Evolutionary conservation across 2,888 invertebrate genomes (phyloP), one percentile per base, ranked within the genome.

Genomic region (Nephrotoma appendiculata): DNA sequence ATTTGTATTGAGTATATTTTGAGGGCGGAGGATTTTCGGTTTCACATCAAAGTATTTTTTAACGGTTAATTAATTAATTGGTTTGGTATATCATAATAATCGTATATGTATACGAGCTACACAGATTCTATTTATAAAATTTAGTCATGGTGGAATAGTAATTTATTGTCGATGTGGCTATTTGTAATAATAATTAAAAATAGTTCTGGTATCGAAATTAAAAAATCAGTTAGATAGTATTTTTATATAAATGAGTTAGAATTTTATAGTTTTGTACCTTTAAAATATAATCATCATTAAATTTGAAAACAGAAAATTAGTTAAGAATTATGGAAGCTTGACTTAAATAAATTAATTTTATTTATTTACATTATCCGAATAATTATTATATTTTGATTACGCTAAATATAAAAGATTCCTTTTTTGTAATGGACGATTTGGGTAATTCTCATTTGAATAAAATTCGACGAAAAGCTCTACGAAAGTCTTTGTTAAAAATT

Each of bases 401-500:
- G 5, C 71, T 71, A 71, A 71, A 71, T 71, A 71, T 71, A 71
- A 71, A 71, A 71, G 71, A 71, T 71, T 71, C 71, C 31, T 71
- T 71, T 71, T 71, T 71, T 71, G 31, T 71, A 71, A 71, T 71
- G 71, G 71, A 71, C 71, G 71, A 4, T 71, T 71, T 71, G 71
- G 71, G 71, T 71, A 71, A 71, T 71, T 71, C 71, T 71, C 71
- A 71, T 71, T 96, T 97, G 92, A 96, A 97, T 91, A 98, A 93
- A 92, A 98, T 97, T 91, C 97, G 94, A 89, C 97, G 94, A 91
- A 98, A 98, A 87, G 97, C 97, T 90, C 96, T 93, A 89, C 97
- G 94, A 92, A 98, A 98, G 93, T 98, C 97, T 93, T 97, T 96
- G 92, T 97, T 97, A 92, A 98, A 98, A 90, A 98, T 96, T 86